Percentiles rank a stretch among this genome's conserved stretches.
phyloP scores from a whole-genome alignment of 2,888 invertebrate genomes.

The Meliscaeva auricollis region DNA sequence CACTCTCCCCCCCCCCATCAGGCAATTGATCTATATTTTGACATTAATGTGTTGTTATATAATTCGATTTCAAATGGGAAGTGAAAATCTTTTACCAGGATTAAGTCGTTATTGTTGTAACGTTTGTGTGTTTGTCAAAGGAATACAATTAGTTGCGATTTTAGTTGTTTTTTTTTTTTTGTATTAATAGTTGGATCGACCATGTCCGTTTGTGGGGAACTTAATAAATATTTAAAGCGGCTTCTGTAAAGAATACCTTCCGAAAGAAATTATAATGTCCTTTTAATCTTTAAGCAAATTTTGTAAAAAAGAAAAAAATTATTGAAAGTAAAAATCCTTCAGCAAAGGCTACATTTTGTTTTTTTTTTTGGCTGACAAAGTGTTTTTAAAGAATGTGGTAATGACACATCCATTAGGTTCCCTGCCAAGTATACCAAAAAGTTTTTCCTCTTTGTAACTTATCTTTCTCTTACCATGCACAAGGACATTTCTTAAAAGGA shows the following conservation, averaged over 20 bases:
- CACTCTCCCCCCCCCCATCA: constrained; percentile 42
- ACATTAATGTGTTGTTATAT: constrained; percentile 65
- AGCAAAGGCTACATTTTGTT: not conserved
- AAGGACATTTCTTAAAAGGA: not conserved
- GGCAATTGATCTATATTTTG: constrained; percentile 54
- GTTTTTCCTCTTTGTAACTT: not conserved
- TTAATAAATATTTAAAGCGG: not conserved
- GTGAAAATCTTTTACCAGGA: constrained; percentile 37
- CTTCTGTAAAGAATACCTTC: too few species aligned
- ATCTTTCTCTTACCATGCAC: not conserved
- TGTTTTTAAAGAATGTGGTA: not conserved
- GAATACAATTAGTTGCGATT: constrained; percentile 58
- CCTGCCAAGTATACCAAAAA: constrained; percentile 2
- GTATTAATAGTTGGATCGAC: not conserved
- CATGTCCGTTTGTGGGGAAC: not conserved
- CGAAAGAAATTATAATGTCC: too few species aligned
- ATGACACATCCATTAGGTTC: constrained; percentile 6
- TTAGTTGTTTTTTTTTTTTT: not conserved
- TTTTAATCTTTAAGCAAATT: too few species aligned
- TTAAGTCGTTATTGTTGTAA: constrained; percentile 27
- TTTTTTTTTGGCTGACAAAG: not conserved
- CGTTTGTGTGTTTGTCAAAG: not conserved
- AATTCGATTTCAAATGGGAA: constrained; percentile 44
- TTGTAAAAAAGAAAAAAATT: too few species aligned
- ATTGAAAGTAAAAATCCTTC: not conserved